Base-by-base conservation (phyloP, 2,888 invertebrate genomes). In the Bruchidius siliquastri region DNA sequence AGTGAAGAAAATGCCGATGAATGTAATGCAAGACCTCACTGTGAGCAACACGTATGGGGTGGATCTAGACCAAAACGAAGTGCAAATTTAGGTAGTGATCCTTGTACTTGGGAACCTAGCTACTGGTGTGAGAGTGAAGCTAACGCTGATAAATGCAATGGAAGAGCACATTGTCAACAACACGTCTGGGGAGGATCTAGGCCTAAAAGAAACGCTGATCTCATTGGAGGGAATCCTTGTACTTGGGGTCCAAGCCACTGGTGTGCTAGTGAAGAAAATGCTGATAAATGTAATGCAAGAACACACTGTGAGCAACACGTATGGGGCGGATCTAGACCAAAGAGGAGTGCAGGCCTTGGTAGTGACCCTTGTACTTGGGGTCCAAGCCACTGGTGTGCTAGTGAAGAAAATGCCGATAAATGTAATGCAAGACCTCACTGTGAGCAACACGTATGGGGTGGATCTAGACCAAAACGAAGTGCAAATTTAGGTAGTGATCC, bases 51-150 rank as follows among this genome's bases (percentile, higher is more conserved):
- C 26, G 75, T 78, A 13, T 78, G 78, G 78, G 72, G 72, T 22
- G 70, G 22, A 8, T 22, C 21, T 2, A 75, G 72, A 22, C 68
- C 72, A 22, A 79, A 76, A 68, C 69, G 78, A 26, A 68, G 8
- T 67, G n/a, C 30, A n/a, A 18, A 73, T 10, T n/a, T 77, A 20
- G 91, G 91, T 21, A 85, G 86, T 71, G 87, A 88, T 21, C 88
- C 89, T 79, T 95, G 94, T 84, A 91, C 92, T 6, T 92, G 91
- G 90, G 94, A 94, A 8, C 93, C 94, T 0, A 86, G 90, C 0
- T 94, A 92, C 82, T 94, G 94, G 94, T 95, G 94, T 85, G 87
- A 86, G 73, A 89, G 88, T 79, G 81, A 84, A 70, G 82, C 82
- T 68, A 85, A 85, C 76, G 88, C 89, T 21, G 82, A 83, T 68